phyloP scores from a whole-genome alignment of 2,888 invertebrate genomes.

The Drosophila niveifrons region DNA sequence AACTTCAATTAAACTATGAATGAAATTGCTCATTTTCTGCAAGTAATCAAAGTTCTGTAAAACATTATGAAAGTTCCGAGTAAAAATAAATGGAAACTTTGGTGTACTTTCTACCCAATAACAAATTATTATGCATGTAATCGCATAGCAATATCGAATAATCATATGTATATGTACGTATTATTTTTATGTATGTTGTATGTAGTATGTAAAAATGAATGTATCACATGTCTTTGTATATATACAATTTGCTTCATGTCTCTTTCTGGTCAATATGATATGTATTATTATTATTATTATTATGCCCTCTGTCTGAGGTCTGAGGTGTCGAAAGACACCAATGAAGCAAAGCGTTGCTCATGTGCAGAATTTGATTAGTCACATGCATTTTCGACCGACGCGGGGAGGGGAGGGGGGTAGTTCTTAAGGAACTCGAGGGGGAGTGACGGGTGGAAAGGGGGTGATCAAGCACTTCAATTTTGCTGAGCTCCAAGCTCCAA shows the following conservation, averaged over 20 bases:
- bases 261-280: constrained; percentile 69
- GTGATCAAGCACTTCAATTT: constrained; percentile 15
- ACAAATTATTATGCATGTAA: constrained; percentile 50
- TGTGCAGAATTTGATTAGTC: constrained; percentile 71
- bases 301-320: constrained; percentile 53
- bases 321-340: constrained; percentile 72
- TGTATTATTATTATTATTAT: constrained; percentile 25
- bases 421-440: constrained; percentile 11
- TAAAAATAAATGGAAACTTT: constrained; percentile 1
- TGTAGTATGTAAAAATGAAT: constrained; percentile 20
- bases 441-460: constrained; percentile 3
- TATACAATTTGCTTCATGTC: constrained; percentile 58
- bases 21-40: constrained; percentile 12
- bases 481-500: constrained; percentile 55
- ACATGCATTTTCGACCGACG: constrained; percentile 46
- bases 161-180: constrained; percentile 12
- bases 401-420: constrained; percentile 4
- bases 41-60: constrained; percentile 6
- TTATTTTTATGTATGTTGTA: constrained; percentile 8
- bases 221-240: constrained; percentile 56
- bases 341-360: constrained; percentile 33
- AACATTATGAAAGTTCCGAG: constrained; percentile 4
- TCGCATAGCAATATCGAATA: constrained; percentile 19
- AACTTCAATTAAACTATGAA: constrained; percentile 13
- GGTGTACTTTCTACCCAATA: constrained; percentile 17